Conservation (phyloP, 2,888 invertebrate species). For the Pseudolycoriella hygida region DNA sequence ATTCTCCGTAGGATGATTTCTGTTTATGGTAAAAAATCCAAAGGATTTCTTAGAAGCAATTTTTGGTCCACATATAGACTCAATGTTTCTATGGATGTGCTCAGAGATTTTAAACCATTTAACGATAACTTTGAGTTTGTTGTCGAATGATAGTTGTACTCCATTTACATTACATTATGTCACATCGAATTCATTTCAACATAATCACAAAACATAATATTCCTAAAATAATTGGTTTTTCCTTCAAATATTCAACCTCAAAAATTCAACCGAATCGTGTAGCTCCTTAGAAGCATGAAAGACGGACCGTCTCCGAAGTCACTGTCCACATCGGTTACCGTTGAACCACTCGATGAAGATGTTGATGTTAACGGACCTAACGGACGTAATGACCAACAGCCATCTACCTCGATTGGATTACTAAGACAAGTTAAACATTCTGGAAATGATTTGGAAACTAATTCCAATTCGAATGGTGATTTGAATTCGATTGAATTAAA, state of each 20-base stretch:
- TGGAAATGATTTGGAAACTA: not conserved
- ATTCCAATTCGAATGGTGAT: slow-evolving; percentile 8
- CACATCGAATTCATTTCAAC: not conserved
- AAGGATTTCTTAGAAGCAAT: too few relatives aligned
- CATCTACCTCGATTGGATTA: not conserved
- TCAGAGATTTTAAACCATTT: too few relatives aligned
- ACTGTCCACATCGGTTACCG: not conserved
- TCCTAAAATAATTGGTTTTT: not conserved
- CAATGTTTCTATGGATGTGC: too few relatives aligned
- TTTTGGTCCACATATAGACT: too few relatives aligned
- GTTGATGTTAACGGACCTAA: not conserved
- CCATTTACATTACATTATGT: too few relatives aligned
- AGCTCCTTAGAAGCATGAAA: not conserved
- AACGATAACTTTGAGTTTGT: too few relatives aligned
- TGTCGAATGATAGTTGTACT: too few relatives aligned
- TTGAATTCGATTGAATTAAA: slow-evolving; percentile 10
- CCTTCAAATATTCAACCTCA: not conserved
- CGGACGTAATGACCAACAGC: not conserved
- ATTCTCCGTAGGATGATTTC: too few relatives aligned
- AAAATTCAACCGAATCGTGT: not conserved
- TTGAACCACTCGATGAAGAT: not conserved
- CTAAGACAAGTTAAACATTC: not conserved
- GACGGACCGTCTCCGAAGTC: not conserved
- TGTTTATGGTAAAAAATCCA: too few relatives aligned
- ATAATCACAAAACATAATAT: not conserved